A percentile compares a stretch with the other conserved stretches of the same genome.
Conservation (phyloP, 2,113 vertebrate genomes). For the Chaetorhynchus papuensis region DNA sequence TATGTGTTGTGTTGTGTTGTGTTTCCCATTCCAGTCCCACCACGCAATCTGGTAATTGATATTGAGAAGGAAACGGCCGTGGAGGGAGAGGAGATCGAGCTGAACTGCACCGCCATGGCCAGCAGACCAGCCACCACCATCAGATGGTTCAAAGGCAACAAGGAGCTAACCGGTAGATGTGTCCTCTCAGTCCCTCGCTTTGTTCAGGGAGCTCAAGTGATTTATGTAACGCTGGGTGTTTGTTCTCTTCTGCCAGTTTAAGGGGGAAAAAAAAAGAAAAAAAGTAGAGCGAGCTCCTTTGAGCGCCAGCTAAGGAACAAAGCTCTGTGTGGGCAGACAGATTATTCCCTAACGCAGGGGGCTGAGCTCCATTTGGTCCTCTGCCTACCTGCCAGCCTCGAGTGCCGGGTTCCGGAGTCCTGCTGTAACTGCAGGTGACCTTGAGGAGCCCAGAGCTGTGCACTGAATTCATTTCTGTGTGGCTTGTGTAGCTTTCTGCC, state of each 20-base stretch:
- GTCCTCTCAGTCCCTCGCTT: neutral
- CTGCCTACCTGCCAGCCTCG: neutral
- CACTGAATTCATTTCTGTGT: neutral
- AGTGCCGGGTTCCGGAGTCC: neutral
- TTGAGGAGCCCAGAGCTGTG: neutral
- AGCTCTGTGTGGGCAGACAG: neutral
- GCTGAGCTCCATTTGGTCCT: neutral
- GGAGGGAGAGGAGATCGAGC: constrained; percentile 95
- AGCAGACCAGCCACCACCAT: constrained; percentile 93
- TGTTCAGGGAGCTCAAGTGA: neutral
- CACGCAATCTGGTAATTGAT: constrained; percentile 90
- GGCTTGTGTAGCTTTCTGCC: neutral
- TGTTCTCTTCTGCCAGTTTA: neutral
- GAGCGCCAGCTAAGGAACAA: neutral
- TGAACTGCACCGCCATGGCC: constrained; percentile 94
- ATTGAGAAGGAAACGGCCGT: constrained; percentile 88
- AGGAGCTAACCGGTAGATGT: constrained; percentile 84
- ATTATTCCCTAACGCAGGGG: neutral
- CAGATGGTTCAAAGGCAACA: constrained; percentile 95
- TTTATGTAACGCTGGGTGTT: neutral
- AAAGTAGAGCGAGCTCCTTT: neutral
- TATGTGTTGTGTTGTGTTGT: neutral
- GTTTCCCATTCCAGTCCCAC: constrained; percentile 79
- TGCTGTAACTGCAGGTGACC: neutral
- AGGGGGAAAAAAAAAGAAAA: neutral